Conservation (phyloP, 2,888 invertebrate genomes). For the Charanyca ferruginea region DNA sequence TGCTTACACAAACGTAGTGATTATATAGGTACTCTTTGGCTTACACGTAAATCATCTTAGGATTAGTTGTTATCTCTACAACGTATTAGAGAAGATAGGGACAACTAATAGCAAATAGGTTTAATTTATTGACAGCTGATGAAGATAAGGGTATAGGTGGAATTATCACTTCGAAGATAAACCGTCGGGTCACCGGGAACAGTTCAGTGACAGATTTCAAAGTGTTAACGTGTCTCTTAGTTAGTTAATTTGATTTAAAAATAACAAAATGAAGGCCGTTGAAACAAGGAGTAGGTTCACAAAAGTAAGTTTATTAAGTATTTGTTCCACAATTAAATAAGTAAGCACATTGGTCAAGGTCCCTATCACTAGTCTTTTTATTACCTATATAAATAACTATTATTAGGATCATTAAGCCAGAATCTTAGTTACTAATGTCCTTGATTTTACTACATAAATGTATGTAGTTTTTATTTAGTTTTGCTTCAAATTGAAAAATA, state of each 20-base stretch:
- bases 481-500: not conserved
- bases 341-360: no score
- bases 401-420: no score
- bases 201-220: constrained; percentile 66
- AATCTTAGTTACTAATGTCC: not conserved
- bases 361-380: no score
- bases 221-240: constrained; percentile 57
- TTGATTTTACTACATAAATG: not conserved
- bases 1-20: no score
- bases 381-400: not conserved
- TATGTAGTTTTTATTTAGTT: not conserved
- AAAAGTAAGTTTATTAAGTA: constrained; percentile 57
- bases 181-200: constrained; percentile 66
- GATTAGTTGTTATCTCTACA: constrained; percentile 42
- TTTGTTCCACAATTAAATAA: no score
- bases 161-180: constrained; percentile 74
- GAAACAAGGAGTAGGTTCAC: constrained; percentile 70
- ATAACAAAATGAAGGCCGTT: constrained; percentile 74
- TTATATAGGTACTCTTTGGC: no score
- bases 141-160: constrained; percentile 74
- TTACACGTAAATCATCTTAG: constrained; percentile 3
- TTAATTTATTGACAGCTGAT: constrained; percentile 76
- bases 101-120: constrained; percentile 28
- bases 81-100: constrained; percentile 30
- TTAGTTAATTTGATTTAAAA: constrained; percentile 30